Evolutionary conservation across 2,888 invertebrate species (phyloP).

Genomic region (Cheilosia variabilis): DNA sequence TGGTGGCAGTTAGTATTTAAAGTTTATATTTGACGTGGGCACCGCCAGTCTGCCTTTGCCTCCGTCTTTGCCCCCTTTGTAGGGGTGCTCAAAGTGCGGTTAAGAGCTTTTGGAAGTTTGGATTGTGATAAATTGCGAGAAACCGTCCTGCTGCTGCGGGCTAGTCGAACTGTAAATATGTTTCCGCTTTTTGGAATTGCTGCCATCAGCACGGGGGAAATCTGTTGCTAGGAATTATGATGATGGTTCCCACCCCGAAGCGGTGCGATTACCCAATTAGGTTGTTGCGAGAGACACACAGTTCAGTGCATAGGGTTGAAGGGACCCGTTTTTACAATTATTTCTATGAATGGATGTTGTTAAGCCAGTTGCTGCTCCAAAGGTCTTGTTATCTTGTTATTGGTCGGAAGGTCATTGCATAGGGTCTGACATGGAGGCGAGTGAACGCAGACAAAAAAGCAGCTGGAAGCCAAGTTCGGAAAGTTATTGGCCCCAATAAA

Average conservation of each 20-base stretch:
- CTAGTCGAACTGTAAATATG: slow-evolving; percentile 18
- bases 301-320: neutral
- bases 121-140: slow-evolving; percentile 67
- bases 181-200: neutral
- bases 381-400: neutral
- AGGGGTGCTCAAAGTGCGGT: slow-evolving; percentile 38
- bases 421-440: neutral
- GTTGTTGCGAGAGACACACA: slow-evolving; percentile 45
- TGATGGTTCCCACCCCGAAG: neutral
- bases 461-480: too few relatives aligned
- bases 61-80: slow-evolving; percentile 2
- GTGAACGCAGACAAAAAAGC: neutral
- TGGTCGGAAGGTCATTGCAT: neutral
- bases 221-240: slow-evolving; percentile 50
- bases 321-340: slow-evolving; percentile 34
- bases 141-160: slow-evolving; percentile 60
- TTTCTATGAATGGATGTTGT: slow-evolving; percentile 47
- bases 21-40: slow-evolving; percentile 44
- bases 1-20: slow-evolving; percentile 38
- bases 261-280: slow-evolving; percentile 68
- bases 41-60: neutral
- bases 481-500: too few relatives aligned
- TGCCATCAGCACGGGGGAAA: neutral
- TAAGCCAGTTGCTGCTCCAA: neutral
- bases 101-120: slow-evolving; percentile 14